Base-by-base conservation (phyloP, 2,888 invertebrate species). In the Monochamus alternatus region DNA sequence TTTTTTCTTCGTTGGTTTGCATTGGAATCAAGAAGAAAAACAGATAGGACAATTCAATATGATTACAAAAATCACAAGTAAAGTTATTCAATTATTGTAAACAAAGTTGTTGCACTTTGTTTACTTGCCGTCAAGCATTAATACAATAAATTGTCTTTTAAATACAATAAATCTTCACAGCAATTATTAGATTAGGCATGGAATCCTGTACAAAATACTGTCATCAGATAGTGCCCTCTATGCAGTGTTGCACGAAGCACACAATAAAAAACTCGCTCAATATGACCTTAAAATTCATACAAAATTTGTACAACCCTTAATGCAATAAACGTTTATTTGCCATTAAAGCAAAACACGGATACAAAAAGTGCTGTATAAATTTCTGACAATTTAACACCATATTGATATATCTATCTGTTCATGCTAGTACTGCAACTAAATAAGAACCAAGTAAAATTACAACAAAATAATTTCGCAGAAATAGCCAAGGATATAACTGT, bases 171-270 rank as follows among this genome's bases (percentile, higher is more conserved):
- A 22, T 22, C 0, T 38, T 38, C 38, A 38, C 38, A 4, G 38
- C 7, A 38, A 38, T 38, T 7, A 38, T 38, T 7, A 38, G 0
- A 38, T 38, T 38, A 38, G 22, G 22, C 7, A 38, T 5, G 7
- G 51, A 10, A n/a, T 51, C 9, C 14, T n/a, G 22, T 22, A 12
- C 12, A 55, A 5, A 55, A 14, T 22, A 55, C 22, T n/a, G n/a
- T 10, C 69, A 69, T 69, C 69, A 69, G 69, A 69, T 55, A 69
- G 69, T 69, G 69, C 59, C 69, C 59, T 60, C 47, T 68, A 14
- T 59, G 58, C 58, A 58, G 12, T 55, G 31, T 10, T 31, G 47
- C 22, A 69, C 10, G 3, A 69, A 60, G 59, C 69, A 60, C 31
- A n/a, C 43, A 22, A 38, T 55, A 22, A 55, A 12, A 32, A 43